Evolutionary conservation across 2,113 vertebrate genomes (phyloP).

Genomic region (Apeltes quadracus): DNA sequence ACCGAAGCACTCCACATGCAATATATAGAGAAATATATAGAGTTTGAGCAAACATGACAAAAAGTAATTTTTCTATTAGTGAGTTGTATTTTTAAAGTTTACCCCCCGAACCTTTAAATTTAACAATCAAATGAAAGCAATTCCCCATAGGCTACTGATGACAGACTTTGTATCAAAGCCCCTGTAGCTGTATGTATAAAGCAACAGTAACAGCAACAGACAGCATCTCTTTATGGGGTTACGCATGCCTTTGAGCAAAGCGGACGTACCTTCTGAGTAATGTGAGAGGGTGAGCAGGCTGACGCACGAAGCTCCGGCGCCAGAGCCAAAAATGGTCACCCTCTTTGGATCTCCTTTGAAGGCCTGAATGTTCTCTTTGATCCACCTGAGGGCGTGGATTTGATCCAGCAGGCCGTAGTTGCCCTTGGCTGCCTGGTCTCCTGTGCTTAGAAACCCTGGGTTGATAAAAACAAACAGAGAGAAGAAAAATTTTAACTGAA

Average conservation of each 20-base stretch:
- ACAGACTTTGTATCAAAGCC: not conserved
- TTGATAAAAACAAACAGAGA: slow-evolving; percentile 36
- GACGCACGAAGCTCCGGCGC: slow-evolving; percentile 95
- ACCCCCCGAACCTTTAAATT: not conserved
- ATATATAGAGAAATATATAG: not conserved
- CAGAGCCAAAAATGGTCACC: slow-evolving; percentile 97
- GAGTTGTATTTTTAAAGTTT: not conserved
- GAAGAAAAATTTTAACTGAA: slow-evolving; percentile 9
- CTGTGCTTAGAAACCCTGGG: slow-evolving; percentile 95
- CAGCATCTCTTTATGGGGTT: not conserved
- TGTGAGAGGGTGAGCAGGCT: slow-evolving; percentile 95
- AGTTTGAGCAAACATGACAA: not conserved
- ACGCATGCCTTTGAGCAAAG: not conserved
- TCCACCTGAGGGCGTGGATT: slow-evolving; percentile 96
- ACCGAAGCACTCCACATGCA: not conserved
- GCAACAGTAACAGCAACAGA: not conserved
- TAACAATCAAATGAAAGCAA: not conserved
- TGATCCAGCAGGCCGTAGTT: slow-evolving; percentile 98
- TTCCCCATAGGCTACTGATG: not conserved
- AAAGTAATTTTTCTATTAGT: not conserved
- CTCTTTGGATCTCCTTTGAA: slow-evolving; percentile 96
- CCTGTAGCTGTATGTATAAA: not conserved
- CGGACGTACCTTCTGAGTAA: slow-evolving; percentile 92
- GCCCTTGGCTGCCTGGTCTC: slow-evolving; percentile 96
- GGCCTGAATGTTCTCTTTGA: slow-evolving; percentile 94